Percentiles rank a stretch among this genome's conserved stretches.
Conservation (phyloP, 1,140 invertebrate species). For the Drosophila equinoxialis region DNA sequence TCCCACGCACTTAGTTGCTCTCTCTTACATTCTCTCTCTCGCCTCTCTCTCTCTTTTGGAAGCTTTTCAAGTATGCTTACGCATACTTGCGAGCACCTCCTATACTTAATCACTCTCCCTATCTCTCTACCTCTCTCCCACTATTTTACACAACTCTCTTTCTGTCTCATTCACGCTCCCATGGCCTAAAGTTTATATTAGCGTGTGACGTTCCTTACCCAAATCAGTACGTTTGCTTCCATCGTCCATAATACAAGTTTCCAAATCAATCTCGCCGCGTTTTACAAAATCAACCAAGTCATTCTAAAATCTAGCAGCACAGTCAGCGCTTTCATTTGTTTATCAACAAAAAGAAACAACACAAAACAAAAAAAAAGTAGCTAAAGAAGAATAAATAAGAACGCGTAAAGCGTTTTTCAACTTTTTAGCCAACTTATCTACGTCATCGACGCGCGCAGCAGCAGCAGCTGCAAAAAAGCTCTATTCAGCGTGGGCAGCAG, state of each 20-base stretch:
- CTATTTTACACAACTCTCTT: conserved; percentile 4
- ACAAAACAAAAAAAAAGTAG: neutral
- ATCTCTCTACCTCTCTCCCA: neutral
- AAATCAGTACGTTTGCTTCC: conserved; percentile 71
- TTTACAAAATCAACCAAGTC: conserved; percentile 28
- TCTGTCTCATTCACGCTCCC: neutral
- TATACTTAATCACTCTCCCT: conserved; percentile 9
- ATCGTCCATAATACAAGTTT: conserved; percentile 67
- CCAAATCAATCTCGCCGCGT: conserved; percentile 35
- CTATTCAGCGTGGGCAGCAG: conserved; percentile 37
- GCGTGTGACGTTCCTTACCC: conserved; percentile 55
- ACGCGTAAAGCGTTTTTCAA: conserved; percentile 44
- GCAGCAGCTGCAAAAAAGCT: conserved; percentile 23
- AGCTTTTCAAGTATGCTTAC: conserved; percentile 5
- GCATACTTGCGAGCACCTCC: neutral
- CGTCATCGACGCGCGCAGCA: conserved; percentile 76
- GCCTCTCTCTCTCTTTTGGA: neutral
- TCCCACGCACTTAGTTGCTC: conserved; percentile 1
- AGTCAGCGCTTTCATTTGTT: conserved; percentile 17
- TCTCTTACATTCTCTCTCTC: neutral
- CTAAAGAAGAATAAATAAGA: conserved; percentile 6
- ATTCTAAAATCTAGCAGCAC: conserved; percentile 3
- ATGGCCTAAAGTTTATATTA: conserved; percentile 65
- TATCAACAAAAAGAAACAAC: conserved; percentile 5
- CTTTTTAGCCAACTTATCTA: conserved; percentile 45